Percentiles rank a stretch among this genome's conserved stretches.
phyloP scores from a whole-genome alignment of 2,113 vertebrate genomes.

The Sebastes fasciatus region DNA sequence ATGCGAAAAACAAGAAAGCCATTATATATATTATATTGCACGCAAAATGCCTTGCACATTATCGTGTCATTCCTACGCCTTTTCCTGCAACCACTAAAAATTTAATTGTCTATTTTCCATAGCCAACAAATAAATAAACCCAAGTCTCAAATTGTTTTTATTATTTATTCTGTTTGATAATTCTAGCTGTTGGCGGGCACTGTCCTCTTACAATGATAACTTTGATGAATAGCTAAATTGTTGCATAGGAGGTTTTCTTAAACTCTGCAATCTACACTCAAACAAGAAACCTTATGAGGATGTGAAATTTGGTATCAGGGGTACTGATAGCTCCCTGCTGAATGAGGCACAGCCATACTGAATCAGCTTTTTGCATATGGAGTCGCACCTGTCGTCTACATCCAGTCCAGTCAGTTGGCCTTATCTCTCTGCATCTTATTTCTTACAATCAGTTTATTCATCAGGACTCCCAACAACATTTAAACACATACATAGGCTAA shows the following conservation, averaged over 20 bases:
- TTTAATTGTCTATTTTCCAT: neutral
- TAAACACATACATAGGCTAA: constrained; percentile 33
- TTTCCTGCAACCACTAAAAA: too few relatives aligned
- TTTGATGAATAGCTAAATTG: neutral
- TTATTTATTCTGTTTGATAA: neutral
- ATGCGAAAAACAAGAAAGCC: too few relatives aligned
- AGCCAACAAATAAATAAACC: neutral
- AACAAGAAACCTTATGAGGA: neutral
- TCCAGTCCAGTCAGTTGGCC: constrained; percentile 19
- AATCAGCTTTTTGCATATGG: constrained; percentile 55
- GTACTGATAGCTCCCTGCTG: constrained; percentile 26
- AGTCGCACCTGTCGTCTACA: constrained; percentile 62
- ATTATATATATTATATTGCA: too few relatives aligned
- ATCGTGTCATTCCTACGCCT: too few relatives aligned
- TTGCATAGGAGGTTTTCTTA: neutral
- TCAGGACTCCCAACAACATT: constrained; percentile 23
- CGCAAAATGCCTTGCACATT: too few relatives aligned
- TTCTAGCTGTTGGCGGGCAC: neutral
- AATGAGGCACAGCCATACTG: constrained; percentile 20
- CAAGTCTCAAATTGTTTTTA: too few relatives aligned
- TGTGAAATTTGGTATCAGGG: neutral
- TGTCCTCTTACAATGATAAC: neutral
- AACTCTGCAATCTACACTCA: neutral
- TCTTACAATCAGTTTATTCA: constrained; percentile 41
- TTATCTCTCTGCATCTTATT: constrained; percentile 34